phyloP scores from a whole-genome alignment of 2,113 vertebrate species.

The Gulo gulo region DNA sequence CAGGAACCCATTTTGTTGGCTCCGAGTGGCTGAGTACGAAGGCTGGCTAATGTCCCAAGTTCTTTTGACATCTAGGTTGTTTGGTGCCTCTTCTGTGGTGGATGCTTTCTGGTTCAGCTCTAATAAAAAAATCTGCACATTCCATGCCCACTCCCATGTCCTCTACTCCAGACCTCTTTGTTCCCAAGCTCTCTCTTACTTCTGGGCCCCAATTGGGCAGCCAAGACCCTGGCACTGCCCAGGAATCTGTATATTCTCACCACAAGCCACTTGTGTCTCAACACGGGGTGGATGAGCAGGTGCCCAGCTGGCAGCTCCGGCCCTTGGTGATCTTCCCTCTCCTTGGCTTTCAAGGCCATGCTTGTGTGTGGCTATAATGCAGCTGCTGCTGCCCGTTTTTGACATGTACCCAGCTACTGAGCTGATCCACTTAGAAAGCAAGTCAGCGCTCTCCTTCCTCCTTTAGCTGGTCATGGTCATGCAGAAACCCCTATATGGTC shows the following conservation, averaged over 20 bases:
- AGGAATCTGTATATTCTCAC: not conserved
- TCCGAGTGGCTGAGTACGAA: not conserved
- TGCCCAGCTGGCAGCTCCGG: not conserved
- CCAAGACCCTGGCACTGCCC: not conserved
- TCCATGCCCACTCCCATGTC: not conserved
- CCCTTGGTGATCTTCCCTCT: not conserved
- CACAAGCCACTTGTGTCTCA: not conserved
- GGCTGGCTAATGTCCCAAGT: not conserved
- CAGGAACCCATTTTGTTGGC: not conserved
- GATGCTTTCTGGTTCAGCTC: not conserved
- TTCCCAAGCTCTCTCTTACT: not conserved
- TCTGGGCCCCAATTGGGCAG: not conserved
- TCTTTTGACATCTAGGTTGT: not conserved
- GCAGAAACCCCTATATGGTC: not conserved
- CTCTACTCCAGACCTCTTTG: not conserved
- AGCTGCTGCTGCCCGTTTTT: not conserved
- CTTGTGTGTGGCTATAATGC: not conserved
- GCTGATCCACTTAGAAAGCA: not conserved
- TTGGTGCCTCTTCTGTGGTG: not conserved
- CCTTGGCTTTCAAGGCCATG: not conserved
- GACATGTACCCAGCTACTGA: not conserved
- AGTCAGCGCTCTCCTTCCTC: not conserved
- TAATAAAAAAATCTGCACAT: not conserved
- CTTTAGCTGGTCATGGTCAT: not conserved
- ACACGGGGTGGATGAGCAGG: not conserved